Evolutionary conservation across 2,888 invertebrate species (phyloP), one percentile per base, ranked within the genome.

Genomic region (Melangyna quadrimaculata): DNA sequence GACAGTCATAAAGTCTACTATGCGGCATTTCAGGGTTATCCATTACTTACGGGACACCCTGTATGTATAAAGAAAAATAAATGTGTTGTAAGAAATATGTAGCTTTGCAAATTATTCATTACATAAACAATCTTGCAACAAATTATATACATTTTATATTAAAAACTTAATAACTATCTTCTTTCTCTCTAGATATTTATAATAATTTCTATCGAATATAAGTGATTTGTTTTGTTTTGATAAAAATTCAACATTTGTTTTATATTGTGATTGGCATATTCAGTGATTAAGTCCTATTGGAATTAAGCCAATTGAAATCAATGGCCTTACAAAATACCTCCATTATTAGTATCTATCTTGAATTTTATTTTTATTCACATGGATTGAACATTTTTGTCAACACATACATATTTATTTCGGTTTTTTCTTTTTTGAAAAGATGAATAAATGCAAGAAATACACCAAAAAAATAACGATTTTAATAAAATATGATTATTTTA

Each of bases 301-400:
- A 59, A 14, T 17, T 1, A 1, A 40, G 79, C 79, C 79, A 79
- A 79, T 10, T 79, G 43, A 55, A 69, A 67, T 79, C 32, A 73
- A 73, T 73, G 79, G 61, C 67, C 78, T 78, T 70, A 73, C 53
- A 67, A 67, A 72, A 51, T 24, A 67, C 67, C 37, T 40, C 17
- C 59, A 14, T 59, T 19, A 35, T n/a, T n/a, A n/a, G n/a, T n/a
- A n/a, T n/a, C 3, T 12, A 6, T 19, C 8, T 5, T 19, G 10
- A 48, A 9, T 35, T 51, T 32, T 12, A 35, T 10, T 57, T 59
- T 35, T 29, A 32, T 27, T 40, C 32, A 32, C 19, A 37, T 17
- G 53, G 40, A 53, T 53, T 73, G 17, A 29, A 27, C 24, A 24
- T 51, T 51, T 35, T 59, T 59, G 57, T 59, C 22, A 73, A 63